These are phyloP conservation scores for Gymnocheta viridis DNA, from an alignment of 2,888 invertebrate genomes.

Conservation along the genomic window DNA sequence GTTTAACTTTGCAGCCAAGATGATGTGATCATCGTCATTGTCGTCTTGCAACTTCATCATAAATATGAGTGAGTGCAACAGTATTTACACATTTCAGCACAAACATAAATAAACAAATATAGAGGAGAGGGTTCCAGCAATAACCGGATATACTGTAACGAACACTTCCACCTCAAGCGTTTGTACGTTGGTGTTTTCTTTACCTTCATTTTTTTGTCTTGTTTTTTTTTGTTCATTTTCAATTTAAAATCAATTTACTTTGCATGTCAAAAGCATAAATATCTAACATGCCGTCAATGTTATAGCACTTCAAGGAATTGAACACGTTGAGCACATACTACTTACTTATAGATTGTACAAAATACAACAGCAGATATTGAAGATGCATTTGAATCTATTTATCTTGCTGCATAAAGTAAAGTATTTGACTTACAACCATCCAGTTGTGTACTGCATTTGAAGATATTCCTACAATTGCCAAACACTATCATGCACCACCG, in stretches of 20 bases:
- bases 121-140: slow-evolving; percentile 4
- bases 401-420: neutral
- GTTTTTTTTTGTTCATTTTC: slow-evolving; percentile 47
- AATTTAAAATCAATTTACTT: slow-evolving; percentile 78
- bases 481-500: neutral
- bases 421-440: slow-evolving; percentile 14
- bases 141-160: slow-evolving; percentile 59
- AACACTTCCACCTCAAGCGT: slow-evolving; percentile 1
- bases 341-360: neutral
- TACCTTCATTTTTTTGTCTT: neutral
- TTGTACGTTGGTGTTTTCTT: slow-evolving; percentile 19
- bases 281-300: slow-evolving; percentile 65
- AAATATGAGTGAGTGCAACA: slow-evolving; percentile 20
- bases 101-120: slow-evolving; percentile 30
- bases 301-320: slow-evolving; percentile 62
- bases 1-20: slow-evolving; percentile 5
- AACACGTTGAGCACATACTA: slow-evolving; percentile 20
- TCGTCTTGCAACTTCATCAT: slow-evolving; percentile 38
- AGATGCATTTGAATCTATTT: slow-evolving; percentile 27
- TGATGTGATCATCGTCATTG: slow-evolving; percentile 40
- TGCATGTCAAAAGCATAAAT: slow-evolving; percentile 70
- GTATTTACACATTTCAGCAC: slow-evolving; percentile 45
- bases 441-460: neutral
- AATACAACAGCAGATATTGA: slow-evolving; percentile 5
- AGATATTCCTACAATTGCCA: slow-evolving; percentile 7